A percentile compares a stretch with the other conserved stretches of the same genome.
Conservation (phyloP, 1,140 invertebrate species). For the Pseudobourletiella spinata region DNA sequence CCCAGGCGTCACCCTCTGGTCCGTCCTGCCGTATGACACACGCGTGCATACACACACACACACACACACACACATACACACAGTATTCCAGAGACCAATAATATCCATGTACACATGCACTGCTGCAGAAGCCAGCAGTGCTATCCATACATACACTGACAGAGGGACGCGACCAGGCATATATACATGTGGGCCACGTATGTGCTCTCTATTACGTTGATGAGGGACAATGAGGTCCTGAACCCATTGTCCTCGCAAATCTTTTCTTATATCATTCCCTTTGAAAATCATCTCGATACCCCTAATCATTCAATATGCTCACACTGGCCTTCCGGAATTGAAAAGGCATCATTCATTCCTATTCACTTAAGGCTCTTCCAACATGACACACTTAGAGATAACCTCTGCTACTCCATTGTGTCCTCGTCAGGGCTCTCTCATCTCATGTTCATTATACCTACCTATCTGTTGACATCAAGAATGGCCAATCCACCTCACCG, state of each 20-base stretch:
- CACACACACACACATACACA: no score
- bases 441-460: background rate
- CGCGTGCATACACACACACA: no score
- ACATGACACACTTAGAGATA: background rate
- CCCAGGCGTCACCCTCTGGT: no score
- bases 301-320: constrained; percentile 31
- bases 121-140: no score
- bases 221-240: constrained; percentile 9
- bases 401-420: constrained; percentile 7
- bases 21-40: no score
- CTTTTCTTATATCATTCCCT: constrained; percentile 22
- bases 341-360: constrained; percentile 21
- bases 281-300: constrained; percentile 34
- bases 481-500: no score
- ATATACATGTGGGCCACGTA: no score
- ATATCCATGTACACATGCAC: no score
- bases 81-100: no score
- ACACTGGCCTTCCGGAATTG: constrained; percentile 33
- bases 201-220: no score
- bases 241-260: constrained; percentile 16
- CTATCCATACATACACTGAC: no score
- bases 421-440: constrained; percentile 2
- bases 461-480: constrained; percentile 6
- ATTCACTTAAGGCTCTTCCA: constrained; percentile 10
- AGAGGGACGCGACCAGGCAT: no score